phyloP scores from a whole-genome alignment of 2,797 vertebrate species.

The Nothura maculosa region DNA sequence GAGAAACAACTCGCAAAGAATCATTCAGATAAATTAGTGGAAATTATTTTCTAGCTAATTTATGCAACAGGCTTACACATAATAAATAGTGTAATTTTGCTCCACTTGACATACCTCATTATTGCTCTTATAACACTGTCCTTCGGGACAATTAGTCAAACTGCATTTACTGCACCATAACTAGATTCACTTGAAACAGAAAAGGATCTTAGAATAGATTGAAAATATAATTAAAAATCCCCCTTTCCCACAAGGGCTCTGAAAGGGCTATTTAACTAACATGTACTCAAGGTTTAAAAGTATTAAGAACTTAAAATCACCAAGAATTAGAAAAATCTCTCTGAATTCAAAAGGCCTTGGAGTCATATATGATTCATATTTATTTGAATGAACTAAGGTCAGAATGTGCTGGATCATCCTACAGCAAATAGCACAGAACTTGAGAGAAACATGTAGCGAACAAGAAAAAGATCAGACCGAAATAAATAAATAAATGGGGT shows the following conservation, averaged over 20 bases:
- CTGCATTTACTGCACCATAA: not conserved
- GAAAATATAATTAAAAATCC: not conserved
- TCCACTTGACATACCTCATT: not conserved
- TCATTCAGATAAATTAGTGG: not conserved
- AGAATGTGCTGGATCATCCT: not conserved
- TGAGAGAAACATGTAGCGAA: not conserved
- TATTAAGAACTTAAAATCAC: not conserved
- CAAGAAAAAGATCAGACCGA: not conserved
- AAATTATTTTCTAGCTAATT: not conserved
- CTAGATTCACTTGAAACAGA: not conserved
- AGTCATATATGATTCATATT: not conserved
- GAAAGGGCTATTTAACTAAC: not conserved
- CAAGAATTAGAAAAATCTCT: not conserved
- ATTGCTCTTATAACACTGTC: not conserved
- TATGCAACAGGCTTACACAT: not conserved
- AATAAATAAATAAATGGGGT: not conserved
- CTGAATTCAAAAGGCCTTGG: not conserved
- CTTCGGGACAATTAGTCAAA: not conserved
- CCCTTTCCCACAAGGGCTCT: fast-evolving
- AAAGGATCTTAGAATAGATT: not conserved
- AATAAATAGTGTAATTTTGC: not conserved
- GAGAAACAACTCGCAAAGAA: not conserved
- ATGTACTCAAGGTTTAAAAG: not conserved
- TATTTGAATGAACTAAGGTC: not conserved
- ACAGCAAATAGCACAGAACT: not conserved